Evolutionary conservation across 2,888 invertebrate species (phyloP).

Genomic region (Iphiclides podalirius): DNA sequence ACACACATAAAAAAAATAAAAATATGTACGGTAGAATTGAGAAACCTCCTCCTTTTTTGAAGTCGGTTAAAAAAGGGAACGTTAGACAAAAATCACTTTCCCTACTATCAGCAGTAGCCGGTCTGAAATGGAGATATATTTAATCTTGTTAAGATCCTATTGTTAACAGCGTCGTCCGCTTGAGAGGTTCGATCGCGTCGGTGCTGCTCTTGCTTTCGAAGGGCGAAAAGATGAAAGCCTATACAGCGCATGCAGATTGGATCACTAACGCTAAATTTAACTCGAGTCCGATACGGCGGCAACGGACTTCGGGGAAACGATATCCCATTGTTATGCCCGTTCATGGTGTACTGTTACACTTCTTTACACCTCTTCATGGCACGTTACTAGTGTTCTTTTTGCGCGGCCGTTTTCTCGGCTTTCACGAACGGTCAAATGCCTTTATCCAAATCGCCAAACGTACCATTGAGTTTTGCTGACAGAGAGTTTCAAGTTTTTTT

Average conservation of each 20-base stretch:
- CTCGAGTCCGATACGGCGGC: slow-evolving; percentile 53
- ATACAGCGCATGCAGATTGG: slow-evolving; percentile 53
- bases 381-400: slow-evolving; percentile 63
- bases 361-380: slow-evolving; percentile 52
- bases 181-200: slow-evolving; percentile 1
- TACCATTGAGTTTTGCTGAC: background rate
- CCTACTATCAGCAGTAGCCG: background rate
- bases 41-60: too few relatives aligned
- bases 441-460: slow-evolving; percentile 21
- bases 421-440: slow-evolving; percentile 31
- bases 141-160: background rate
- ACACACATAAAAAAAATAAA: too few relatives aligned
- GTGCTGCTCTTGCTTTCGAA: slow-evolving; percentile 54
- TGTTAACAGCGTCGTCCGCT: background rate
- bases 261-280: slow-evolving; percentile 78
- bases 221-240: slow-evolving; percentile 33
- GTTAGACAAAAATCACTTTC: too few relatives aligned
- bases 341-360: slow-evolving; percentile 69
- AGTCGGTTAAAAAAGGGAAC: too few relatives aligned
- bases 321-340: slow-evolving; percentile 73
- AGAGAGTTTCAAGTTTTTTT: too few relatives aligned
- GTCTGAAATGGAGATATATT: background rate
- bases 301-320: slow-evolving; percentile 65
- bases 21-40: too few relatives aligned
- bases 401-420: slow-evolving; percentile 38